phyloP scores from a whole-genome alignment of 1,140 invertebrate species.

The Brachionus manjavacas region DNA sequence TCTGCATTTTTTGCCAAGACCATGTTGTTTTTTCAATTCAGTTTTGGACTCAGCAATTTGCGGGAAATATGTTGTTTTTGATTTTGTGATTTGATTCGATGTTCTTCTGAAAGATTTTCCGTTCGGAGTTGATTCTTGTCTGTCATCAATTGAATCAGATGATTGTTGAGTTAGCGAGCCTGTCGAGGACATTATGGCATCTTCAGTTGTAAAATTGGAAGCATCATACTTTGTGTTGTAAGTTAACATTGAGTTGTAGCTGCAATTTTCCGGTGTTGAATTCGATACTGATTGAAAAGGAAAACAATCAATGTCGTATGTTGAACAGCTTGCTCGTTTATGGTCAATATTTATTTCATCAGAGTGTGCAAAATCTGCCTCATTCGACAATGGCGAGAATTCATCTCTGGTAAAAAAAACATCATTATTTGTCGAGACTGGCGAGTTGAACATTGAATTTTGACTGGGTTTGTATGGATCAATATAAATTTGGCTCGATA shows the following conservation, averaged over 20 bases:
- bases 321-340: neutral
- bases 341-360: constrained; percentile 2
- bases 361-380: neutral
- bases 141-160: neutral
- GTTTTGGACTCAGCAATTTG: neutral
- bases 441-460: neutral
- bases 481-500: neutral
- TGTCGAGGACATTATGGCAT: neutral
- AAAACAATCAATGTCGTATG: neutral
- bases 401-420: neutral
- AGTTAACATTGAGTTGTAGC: neutral
- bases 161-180: constrained; percentile 7
- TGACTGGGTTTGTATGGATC: neutral
- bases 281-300: constrained; percentile 16
- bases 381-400: neutral
- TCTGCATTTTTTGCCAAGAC: neutral
- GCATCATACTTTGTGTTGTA: constrained; percentile 11
- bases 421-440: neutral
- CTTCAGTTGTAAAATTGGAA: constrained; percentile 2
- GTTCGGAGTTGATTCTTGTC: constrained; percentile 11
- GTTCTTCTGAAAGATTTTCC: neutral
- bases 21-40: neutral
- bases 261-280: neutral
- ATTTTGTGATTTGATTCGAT: neutral
- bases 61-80: neutral